Base-by-base conservation (phyloP, 2,888 invertebrate species). In the Eupithecia abbreviata region DNA sequence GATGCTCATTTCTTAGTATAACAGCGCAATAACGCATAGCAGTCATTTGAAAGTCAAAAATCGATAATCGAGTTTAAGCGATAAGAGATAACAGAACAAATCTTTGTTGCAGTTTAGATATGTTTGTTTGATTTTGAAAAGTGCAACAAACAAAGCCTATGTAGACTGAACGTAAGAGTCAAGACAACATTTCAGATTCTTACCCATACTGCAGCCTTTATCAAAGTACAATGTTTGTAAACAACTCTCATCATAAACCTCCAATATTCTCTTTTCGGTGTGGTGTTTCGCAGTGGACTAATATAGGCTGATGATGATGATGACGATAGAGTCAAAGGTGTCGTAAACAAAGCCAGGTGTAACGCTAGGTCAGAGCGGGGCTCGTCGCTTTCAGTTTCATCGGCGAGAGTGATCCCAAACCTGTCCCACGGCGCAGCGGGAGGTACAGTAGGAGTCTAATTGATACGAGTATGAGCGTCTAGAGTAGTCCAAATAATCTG, bases 331-430 rank as follows among this genome's bases (percentile, higher is more conserved):
- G 62, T 30, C 12, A 30, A 18, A 30, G 18, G 7, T 58, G 58
- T 30, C 12, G 62, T 62, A 62, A 62, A 30, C 62, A 62, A 62
- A 62, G 18, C 10, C 62, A 62, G 30, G 62, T 62, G 62, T 62
- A 30, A 62, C 51, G 72, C 51, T 65, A 76, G 71, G 83, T 79
- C 82, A 81, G 84, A n/a, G 18, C 55, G 55, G 80, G 13, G 18
- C 81, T 76, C 73, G 80, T 82, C 84, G 76, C 90, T 90, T 89
- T 90, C 88, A 62, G 86, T 90, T 90, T 90, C 88, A 70, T 74
- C 79, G 84, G 87, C 77, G 89, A 88, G 89, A 88, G 89, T 88
- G 85, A 41, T 49, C 74, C 65, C 76, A 55, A 73, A 82, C 87
- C 81, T 75, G 82, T 78, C 67, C 55, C 30, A 81, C 86, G 30